Percentiles rank a stretch among this genome's conserved stretches.
These are phyloP conservation scores for Terrapene triunguis DNA, from an alignment of 2,113 vertebrate species.

Conservation along the genomic window DNA sequence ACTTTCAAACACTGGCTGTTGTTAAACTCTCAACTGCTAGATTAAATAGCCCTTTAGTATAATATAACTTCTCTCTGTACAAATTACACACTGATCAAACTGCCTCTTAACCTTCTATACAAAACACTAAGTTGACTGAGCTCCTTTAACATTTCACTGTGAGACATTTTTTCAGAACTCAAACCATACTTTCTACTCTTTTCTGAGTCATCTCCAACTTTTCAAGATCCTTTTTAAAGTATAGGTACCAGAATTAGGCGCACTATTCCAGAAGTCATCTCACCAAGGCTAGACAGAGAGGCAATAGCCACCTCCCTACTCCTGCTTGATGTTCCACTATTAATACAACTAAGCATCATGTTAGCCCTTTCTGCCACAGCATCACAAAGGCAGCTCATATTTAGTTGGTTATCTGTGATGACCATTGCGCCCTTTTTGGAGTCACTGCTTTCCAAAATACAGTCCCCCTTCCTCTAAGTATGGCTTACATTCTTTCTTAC, in stretches of 20 bases:
- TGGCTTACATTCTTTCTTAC: neutral
- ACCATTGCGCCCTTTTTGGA: neutral
- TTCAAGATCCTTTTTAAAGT: neutral
- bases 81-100: neutral
- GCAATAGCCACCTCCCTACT: neutral
- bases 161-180: neutral
- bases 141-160: neutral
- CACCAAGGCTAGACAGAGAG: neutral
- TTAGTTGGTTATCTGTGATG: fast-evolving
- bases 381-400: neutral
- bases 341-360: neutral
- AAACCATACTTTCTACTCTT: neutral
- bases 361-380: neutral
- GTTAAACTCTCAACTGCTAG: neutral
- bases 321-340: neutral
- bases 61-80: neutral
- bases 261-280: neutral
- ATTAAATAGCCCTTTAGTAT: neutral
- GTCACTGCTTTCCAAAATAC: neutral
- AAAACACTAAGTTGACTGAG: neutral
- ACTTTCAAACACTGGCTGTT: neutral
- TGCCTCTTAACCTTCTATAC: neutral
- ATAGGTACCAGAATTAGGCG: neutral
- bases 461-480: neutral
- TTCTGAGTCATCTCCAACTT: neutral